A percentile compares a stretch with the other conserved stretches of the same genome.
Conservation (phyloP, 2,797 vertebrate genomes). For the Mormyrops boulengeri region DNA sequence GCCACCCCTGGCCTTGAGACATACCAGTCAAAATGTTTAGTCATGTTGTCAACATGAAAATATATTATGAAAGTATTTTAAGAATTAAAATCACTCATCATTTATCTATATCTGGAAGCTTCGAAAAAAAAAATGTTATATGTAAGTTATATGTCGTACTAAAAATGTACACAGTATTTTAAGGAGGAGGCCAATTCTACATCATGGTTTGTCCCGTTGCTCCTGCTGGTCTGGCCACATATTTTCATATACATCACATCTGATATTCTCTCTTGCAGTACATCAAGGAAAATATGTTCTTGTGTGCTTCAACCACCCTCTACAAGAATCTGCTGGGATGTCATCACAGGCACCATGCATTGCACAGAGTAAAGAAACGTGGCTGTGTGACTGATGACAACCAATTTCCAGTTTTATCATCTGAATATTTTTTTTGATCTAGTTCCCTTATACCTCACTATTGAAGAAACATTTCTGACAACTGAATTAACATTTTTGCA, state of each 20-base stretch:
- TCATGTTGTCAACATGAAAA: background rate
- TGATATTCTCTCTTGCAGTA: background rate
- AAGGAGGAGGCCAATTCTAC: background rate
- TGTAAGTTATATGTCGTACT: background rate
- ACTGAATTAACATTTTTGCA: background rate
- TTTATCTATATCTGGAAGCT: background rate
- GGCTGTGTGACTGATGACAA: background rate
- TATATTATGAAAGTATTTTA: too few relatives aligned
- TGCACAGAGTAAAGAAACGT: background rate
- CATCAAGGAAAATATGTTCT: background rate
- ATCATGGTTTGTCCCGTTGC: background rate
- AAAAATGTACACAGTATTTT: background rate
- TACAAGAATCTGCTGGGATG: background rate
- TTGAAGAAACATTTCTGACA: background rate
- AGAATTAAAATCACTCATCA: too few relatives aligned
- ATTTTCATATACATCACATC: background rate
- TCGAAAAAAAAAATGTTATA: background rate
- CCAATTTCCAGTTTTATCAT: background rate
- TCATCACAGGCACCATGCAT: background rate
- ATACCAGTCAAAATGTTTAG: background rate
- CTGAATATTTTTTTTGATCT: background rate
- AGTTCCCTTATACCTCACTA: background rate
- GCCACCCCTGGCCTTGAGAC: background rate
- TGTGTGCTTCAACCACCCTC: background rate
- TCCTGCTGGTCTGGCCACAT: background rate